A percentile compares a stretch with the other conserved stretches of the same genome.
These are phyloP conservation scores for Phalacrocorax brasilianus DNA, from an alignment of 2,113 vertebrate genomes.

Conservation along the genomic window DNA sequence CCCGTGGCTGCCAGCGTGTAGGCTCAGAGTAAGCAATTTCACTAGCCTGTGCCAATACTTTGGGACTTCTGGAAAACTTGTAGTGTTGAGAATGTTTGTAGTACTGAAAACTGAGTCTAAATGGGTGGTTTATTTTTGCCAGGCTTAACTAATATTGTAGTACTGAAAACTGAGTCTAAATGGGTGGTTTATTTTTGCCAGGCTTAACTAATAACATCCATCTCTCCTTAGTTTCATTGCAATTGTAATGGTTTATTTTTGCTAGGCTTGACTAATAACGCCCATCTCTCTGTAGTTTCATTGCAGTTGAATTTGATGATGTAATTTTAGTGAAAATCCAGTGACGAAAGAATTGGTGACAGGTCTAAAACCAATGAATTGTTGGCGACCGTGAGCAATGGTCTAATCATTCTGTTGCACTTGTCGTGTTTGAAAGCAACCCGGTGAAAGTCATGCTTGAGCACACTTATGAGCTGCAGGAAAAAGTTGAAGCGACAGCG, in stretches of 20 bases:
- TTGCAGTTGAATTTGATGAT: neutral
- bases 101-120: neutral
- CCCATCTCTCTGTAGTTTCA: neutral
- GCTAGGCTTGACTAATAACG: neutral
- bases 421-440: neutral
- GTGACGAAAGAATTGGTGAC: neutral
- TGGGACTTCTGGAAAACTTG: neutral
- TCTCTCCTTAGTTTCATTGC: neutral
- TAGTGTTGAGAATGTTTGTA: neutral
- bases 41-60: neutral
- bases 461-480: neutral
- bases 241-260: neutral
- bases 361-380: neutral
- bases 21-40: neutral
- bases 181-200: neutral
- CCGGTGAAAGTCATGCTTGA: fast-evolving
- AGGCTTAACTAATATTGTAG: neutral
- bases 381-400: neutral
- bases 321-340: neutral
- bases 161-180: neutral
- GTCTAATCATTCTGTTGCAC: fast-evolving
- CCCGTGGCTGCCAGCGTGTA: neutral
- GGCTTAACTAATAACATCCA: neutral
- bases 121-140: neutral
- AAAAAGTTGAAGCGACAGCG: fast-evolving